A percentile compares a stretch with the other conserved stretches of the same genome.
Conservation (phyloP, 2,888 invertebrate species). For the Drosophila austrosaltans region DNA sequence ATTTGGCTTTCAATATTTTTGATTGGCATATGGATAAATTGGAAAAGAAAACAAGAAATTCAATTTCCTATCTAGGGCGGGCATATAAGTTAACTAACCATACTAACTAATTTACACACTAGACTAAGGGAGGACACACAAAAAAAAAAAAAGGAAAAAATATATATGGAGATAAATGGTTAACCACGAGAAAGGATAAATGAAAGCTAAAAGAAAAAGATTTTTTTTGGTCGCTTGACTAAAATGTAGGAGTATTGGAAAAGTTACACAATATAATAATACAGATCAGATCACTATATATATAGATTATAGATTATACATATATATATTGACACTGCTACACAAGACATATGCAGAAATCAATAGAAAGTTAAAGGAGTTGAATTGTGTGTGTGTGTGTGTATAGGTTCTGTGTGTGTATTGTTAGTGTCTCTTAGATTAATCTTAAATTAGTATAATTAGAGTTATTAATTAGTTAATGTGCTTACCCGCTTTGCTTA, state of each 20-base stretch:
- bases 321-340: constrained; percentile 50
- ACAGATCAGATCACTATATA: constrained; percentile 9
- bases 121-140: constrained; percentile 18
- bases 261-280: constrained; percentile 8
- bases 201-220: background rate
- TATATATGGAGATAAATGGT: background rate
- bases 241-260: background rate
- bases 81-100: constrained; percentile 23
- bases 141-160: too few relatives aligned
- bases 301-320: background rate
- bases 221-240: constrained; percentile 9
- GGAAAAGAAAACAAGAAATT: constrained; percentile 65
- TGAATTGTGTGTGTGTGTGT: background rate
- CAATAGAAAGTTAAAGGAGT: constrained; percentile 43
- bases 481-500: constrained; percentile 80
- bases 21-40: constrained; percentile 43
- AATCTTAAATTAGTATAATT: constrained; percentile 14
- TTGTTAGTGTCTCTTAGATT: background rate
- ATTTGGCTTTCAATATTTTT: constrained; percentile 47
- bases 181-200: background rate
- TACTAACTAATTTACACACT: constrained; percentile 33
- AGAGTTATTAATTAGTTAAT: constrained; percentile 15
- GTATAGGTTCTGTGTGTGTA: constrained; percentile 22
- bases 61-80: constrained; percentile 35
- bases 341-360: constrained; percentile 72